Evolutionary conservation across 2,797 vertebrate species (phyloP), one percentile per base, ranked within the genome.

Genomic region (Cossypha dichroa): DNA sequence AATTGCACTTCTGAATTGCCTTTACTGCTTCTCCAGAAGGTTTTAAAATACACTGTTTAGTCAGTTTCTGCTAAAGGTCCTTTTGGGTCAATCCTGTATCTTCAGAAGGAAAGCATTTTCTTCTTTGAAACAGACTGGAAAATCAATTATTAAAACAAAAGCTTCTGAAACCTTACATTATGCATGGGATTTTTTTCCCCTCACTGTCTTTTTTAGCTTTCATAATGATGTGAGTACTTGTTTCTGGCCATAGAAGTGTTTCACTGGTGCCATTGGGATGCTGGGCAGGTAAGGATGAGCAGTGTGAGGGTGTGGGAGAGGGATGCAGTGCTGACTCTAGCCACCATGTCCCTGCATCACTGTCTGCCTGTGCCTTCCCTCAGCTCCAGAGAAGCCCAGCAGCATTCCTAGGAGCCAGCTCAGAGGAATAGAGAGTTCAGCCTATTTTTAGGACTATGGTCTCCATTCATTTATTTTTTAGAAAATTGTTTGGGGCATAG

Each of bases 381-480:
- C 62, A 56, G 58, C 41, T 59, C 33, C 59, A 43, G 33, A 41
- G 78, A 11, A n/a, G 29, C 66, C 88, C 83, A 48, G 70, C 63
- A 78, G 72, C 73, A 3, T 72, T 75, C 72, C 76, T 83, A 68
- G 31, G 51, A 88, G 68, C 62, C 75, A 84, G 63, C 75, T 90
- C 87, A 76, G 49, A 51, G 45, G 60, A 49, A 43, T 63, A 72
- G 64, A 80, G 41, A 58, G 22, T 43, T n/a, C 55, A 38, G 25
- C 36, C 38, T 95, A 36, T 69, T 95, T 92, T 96, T 94, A 91
- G 78, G 64, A 94, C 91, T 95, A 16, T 59, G 51, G 52, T 38
- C 55, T 92, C 69, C 63, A 75, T 96, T 95, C 55, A 60, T 68
- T 64, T 90, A 45, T 80, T 75, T 55, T 36, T 19, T 2, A 3